Evolutionary conservation across 2,113 vertebrate genomes (phyloP), one percentile per base, ranked within the genome.

Genomic region (Grammomys dolichurus): DNA sequence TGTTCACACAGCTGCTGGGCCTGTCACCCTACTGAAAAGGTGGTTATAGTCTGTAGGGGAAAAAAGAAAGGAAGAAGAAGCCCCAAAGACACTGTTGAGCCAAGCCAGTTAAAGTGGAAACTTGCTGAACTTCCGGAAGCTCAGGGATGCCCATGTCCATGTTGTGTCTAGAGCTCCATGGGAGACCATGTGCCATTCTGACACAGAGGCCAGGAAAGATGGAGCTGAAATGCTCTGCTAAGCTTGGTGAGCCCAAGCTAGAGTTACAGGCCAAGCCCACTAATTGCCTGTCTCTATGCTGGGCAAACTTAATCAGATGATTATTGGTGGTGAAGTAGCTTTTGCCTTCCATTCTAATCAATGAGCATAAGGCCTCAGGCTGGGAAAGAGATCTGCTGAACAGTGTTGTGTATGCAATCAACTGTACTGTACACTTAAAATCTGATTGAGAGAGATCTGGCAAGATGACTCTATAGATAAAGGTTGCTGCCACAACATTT

Each of bases 261-360:
- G 99, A 98, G 99, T 99, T 96, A 99, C 99, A 98, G 99, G 99
- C 98, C 99, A 99, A 99, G 99, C 99, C 96, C 99, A 99, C 99
- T 99, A 95, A 99, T 99, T 98, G 99, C 98, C 98, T 99, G 99
- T 98, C 98, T 99, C 99, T 98, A 99, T 99, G 99, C 93, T 99
- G 98, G 99, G 99, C 98, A 98, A 99, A 97, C 99, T 99, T 84
- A 98, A 99, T 36, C 99, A 99, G 98, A 99, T 99, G 99, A 99
- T 99, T 98, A 99, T 99, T 54, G 99, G 99, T 13, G 99, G 99
- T 46, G 99, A 99, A 43, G 99, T 99, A 99, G 99, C 99, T 0
- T 99, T 99, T 98, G 99, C 99, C 97, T 99, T 99, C 98, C 99
- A 99, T 95, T 99, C 67, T 87, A 56, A 46, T 54, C 24, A 43